Conservation (phyloP, 2,113 vertebrate species). For the Diphyllodes magnificus region DNA sequence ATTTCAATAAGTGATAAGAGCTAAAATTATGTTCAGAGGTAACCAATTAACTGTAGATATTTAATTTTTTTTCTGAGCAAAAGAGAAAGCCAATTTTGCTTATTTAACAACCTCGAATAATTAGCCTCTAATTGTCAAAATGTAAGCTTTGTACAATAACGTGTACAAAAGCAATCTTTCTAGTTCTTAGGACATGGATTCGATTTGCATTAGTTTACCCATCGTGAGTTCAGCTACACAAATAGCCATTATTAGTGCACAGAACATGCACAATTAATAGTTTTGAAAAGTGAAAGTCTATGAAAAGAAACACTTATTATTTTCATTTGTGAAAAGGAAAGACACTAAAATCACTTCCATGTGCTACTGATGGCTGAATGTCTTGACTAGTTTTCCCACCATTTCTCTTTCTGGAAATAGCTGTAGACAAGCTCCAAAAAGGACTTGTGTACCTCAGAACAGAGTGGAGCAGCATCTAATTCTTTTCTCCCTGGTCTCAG, state of each 20-base stretch:
- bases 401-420: neutral
- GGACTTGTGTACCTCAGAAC: accelerated
- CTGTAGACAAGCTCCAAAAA: neutral
- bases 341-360: neutral
- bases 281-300: neutral
- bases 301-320: neutral
- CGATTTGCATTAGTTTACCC: neutral
- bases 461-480: neutral
- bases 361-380: neutral
- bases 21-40: neutral
- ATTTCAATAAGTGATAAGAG: neutral
- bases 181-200: neutral
- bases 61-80: neutral
- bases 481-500: neutral
- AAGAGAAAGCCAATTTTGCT: neutral
- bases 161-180: neutral
- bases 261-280: neutral
- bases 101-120: neutral
- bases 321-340: neutral
- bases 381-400: neutral
- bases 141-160: neutral
- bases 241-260: neutral
- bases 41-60: neutral
- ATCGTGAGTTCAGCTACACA: neutral
- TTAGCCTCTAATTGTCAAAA: neutral